Evolutionary conservation across 2,797 vertebrate species (phyloP).

Genomic region (Mus spretus): DNA sequence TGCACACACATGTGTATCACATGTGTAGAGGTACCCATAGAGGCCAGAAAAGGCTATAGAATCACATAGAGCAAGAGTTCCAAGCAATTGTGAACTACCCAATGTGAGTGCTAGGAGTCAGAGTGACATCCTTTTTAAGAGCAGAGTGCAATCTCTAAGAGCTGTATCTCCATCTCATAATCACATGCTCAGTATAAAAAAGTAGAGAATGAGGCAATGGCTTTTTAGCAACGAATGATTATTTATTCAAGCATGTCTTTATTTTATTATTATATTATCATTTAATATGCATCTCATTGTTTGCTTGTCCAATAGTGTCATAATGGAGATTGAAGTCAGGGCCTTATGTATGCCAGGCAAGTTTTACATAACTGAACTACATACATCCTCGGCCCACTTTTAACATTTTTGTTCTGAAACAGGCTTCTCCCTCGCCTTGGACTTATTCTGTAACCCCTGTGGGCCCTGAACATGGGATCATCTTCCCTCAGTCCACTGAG

Average conservation of each 20-base stretch:
- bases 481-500: not conserved
- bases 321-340: not conserved
- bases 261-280: not conserved
- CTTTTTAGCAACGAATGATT: not conserved
- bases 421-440: not conserved
- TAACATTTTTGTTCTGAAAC: not conserved
- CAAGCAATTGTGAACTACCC: not conserved
- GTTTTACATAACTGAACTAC: not conserved
- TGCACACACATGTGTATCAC: not conserved
- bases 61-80: not conserved
- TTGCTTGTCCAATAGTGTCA: not conserved
- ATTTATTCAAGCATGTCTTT: not conserved
- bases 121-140: not conserved
- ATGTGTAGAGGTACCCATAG: not conserved
- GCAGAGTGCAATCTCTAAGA: not conserved
- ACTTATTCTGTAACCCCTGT: not conserved
- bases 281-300: not conserved
- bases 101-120: not conserved
- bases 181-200: not conserved
- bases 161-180: not conserved
- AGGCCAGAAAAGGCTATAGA: not conserved
- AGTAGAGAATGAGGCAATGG: not conserved
- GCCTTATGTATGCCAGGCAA: not conserved
- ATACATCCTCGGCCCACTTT: not conserved
- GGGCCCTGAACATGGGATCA: not conserved